Evolutionary conservation across 92 coral and sea anemone species (phyloP), one percentile per base, ranked within the genome.

Genomic region (Umimayanthus chanpuru): DNA sequence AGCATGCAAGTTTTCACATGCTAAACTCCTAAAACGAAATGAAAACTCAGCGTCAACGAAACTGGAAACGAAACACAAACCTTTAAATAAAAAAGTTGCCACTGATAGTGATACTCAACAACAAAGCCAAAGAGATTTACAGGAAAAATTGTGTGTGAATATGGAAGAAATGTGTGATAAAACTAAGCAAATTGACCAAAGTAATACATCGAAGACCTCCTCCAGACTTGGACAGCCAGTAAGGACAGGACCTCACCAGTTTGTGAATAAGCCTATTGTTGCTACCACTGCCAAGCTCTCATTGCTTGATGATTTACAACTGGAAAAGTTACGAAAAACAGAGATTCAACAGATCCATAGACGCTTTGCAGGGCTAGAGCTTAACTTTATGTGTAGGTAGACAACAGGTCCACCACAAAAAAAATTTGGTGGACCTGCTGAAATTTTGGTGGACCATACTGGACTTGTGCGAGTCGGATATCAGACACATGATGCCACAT

Each of bases 331-430:
- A 55, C 90, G 95, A 25, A 64, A 85, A 61, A 89, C 91, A 53
- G 98, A 96, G 80, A 73, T 96, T 16, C 88, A 91, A 72, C 98
- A 96, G 66, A 78, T 94, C 39, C 89, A 90, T 67, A 91, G 93
- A 76, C 88, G 98, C 20, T 96, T 96, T 92, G 93, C n/a, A n/a
- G n/a, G n/a, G n/a, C n/a, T n/a, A n/a, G n/a, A n/a, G n/a, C n/a
- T n/a, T n/a, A n/a, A n/a, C n/a, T n/a, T n/a, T n/a, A n/a, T n/a
- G n/a, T n/a, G n/a, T n/a, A n/a, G n/a, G n/a, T n/a, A n/a, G n/a
- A n/a, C n/a, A n/a, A n/a, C n/a, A n/a, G n/a, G n/a, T n/a, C n/a
- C n/a, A n/a, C n/a, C n/a, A n/a, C n/a, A n/a, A n/a, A n/a, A n/a
- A n/a, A n/a, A n/a, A n/a, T n/a, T n/a, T n/a, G n/a, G n/a, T n/a